Percentiles rank a stretch among this genome's conserved stretches.
Evolutionary conservation across 1,140 invertebrate species (phyloP).

Genomic region (Drosophila kepulauana): DNA sequence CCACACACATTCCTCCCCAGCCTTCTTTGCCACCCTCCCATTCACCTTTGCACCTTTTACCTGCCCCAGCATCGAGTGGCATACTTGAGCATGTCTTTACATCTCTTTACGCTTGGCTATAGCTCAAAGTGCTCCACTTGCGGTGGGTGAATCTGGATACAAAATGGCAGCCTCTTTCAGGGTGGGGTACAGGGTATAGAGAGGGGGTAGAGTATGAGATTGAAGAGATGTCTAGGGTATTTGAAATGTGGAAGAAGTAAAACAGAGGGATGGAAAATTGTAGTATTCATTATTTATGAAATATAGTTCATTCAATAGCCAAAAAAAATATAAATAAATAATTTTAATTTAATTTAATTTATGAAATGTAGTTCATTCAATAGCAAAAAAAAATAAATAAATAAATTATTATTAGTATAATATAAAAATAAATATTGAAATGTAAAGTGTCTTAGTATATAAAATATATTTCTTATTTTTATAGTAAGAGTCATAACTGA

Average conservation of each 20-base stretch:
- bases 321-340: too few relatives aligned
- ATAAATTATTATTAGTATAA: too few relatives aligned
- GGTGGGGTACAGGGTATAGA: background rate
- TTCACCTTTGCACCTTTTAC: conserved; percentile 3
- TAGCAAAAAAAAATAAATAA: too few relatives aligned
- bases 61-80: conserved; percentile 73
- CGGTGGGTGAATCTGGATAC: conserved; percentile 21
- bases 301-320: background rate
- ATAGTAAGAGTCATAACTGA: too few relatives aligned
- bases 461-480: too few relatives aligned
- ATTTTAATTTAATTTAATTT: too few relatives aligned
- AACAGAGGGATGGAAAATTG: background rate
- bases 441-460: too few relatives aligned
- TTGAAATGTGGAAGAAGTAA: background rate
- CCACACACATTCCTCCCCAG: background rate
- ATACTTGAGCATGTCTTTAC: conserved; percentile 78
- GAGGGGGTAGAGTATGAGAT: background rate
- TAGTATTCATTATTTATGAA: background rate
- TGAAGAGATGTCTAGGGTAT: background rate
- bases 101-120: conserved; percentile 79
- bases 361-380: background rate
- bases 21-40: conserved; percentile 1
- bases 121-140: conserved; percentile 47
- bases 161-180: conserved; percentile 52
- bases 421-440: too few relatives aligned